These are phyloP conservation scores for Ophion ventricosus DNA, from an alignment of 2,888 invertebrate species.

Conservation along the genomic window DNA sequence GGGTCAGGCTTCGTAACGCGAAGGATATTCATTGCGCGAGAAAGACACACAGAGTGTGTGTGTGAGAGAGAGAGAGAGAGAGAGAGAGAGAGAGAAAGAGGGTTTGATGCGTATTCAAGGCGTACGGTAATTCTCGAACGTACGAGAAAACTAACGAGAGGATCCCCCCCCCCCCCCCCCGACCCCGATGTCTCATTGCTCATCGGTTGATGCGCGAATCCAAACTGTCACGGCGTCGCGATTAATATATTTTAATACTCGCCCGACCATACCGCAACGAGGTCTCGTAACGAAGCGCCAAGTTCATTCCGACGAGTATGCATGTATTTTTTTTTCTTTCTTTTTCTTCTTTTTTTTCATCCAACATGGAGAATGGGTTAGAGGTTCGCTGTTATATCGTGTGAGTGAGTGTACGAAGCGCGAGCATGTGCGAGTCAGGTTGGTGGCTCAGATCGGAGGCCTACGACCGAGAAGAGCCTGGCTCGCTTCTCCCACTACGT, in stretches of 20 bases:
- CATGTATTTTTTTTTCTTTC: slow-evolving; percentile 9
- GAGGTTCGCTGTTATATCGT: slow-evolving; percentile 24
- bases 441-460: slow-evolving; percentile 70
- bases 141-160: neutral
- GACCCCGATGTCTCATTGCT: slow-evolving; percentile 10
- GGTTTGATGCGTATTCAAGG: neutral
- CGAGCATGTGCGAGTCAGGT: slow-evolving; percentile 60
- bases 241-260: slow-evolving; percentile 8
- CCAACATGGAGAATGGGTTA: slow-evolving; percentile 46
- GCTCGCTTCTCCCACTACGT: slow-evolving; percentile 63
- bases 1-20: neutral
- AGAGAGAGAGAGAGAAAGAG: too few species aligned
- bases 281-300: slow-evolving; percentile 9
- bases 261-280: neutral
- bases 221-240: slow-evolving; percentile 27
- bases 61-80: too few species aligned
- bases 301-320: neutral
- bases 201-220: slow-evolving; percentile 12
- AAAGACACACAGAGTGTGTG: neutral
- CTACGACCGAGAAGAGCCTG: slow-evolving; percentile 67
- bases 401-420: slow-evolving; percentile 31
- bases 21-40: neutral
- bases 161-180: too few species aligned
- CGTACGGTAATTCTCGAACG: neutral
- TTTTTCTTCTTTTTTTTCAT: slow-evolving; percentile 21